A percentile compares a stretch with the other conserved stretches of the same genome.
phyloP scores from a whole-genome alignment of 2,113 vertebrate genomes.

The Tamias sibiricus region DNA sequence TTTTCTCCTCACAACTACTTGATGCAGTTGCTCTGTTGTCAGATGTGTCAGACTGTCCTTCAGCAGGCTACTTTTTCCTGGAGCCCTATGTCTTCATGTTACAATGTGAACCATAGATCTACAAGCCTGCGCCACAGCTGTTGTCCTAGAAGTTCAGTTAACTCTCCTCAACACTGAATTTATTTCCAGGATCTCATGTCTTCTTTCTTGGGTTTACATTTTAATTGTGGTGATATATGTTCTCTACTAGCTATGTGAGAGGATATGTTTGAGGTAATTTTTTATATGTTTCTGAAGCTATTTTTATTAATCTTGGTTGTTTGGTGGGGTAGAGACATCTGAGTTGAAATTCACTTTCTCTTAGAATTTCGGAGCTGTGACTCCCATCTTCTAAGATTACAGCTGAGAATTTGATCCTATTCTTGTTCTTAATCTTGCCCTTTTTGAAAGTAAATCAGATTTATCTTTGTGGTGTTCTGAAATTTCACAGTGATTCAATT shows the following conservation, averaged over 20 bases:
- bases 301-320: not conserved
- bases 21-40: not conserved
- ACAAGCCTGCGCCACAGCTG: not conserved
- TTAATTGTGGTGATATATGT: not conserved
- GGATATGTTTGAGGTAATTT: not conserved
- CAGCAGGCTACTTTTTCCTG: not conserved
- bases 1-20: not conserved
- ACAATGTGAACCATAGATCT: not conserved
- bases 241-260: not conserved
- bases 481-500: not conserved
- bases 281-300: not conserved
- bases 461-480: not conserved
- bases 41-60: not conserved
- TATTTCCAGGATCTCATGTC: not conserved
- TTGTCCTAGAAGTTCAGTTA: not conserved
- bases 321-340: not conserved
- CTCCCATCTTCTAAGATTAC: slow-evolving; percentile 31
- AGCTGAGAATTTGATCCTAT: slow-evolving; percentile 22
- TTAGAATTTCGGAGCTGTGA: not conserved
- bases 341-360: not conserved
- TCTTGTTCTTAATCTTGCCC: not conserved
- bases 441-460: slow-evolving; percentile 21
- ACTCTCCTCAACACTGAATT: not conserved
- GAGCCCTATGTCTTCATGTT: not conserved
- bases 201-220: not conserved